A percentile compares a stretch with the other conserved stretches of the same genome.
Conservation (phyloP, 2,113 vertebrate genomes). For the Sebastes fasciatus region DNA sequence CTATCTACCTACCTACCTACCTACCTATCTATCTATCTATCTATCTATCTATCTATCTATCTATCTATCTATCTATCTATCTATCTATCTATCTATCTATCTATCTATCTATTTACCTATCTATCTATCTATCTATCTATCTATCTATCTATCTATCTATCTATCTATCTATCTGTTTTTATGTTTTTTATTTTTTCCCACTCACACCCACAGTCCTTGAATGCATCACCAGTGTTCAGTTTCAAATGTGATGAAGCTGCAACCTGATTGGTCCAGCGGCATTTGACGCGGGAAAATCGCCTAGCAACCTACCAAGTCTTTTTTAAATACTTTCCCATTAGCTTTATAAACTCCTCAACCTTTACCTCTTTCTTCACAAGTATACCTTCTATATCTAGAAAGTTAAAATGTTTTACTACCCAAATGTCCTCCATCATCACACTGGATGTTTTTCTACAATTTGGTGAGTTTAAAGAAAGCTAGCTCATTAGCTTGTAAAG, state of each 20-base stretch:
- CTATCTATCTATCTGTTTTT: no score
- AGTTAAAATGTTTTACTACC: constrained; percentile 88
- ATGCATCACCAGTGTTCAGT: constrained; percentile 25
- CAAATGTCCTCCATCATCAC: constrained; percentile 86
- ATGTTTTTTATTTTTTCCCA: no score
- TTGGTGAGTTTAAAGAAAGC: constrained; percentile 79
- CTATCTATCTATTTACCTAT: no score
- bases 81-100: no score
- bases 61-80: no score
- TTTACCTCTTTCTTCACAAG: not conserved
- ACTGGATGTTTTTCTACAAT: constrained; percentile 88
- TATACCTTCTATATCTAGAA: not conserved
- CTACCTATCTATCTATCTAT: no score
- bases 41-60: no score
- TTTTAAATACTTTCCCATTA: not conserved
- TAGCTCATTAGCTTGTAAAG: not conserved
- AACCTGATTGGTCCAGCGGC: constrained; percentile 48
- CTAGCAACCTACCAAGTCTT: not conserved
- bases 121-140: no score
- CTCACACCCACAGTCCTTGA: not conserved
- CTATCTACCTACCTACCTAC: no score
- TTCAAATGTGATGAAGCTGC: not conserved
- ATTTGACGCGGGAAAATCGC: constrained; percentile 34
- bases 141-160: no score
- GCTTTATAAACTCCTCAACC: not conserved